phyloP scores from a whole-genome alignment of 2,113 vertebrate species.

The Eonycteris spelaea region DNA sequence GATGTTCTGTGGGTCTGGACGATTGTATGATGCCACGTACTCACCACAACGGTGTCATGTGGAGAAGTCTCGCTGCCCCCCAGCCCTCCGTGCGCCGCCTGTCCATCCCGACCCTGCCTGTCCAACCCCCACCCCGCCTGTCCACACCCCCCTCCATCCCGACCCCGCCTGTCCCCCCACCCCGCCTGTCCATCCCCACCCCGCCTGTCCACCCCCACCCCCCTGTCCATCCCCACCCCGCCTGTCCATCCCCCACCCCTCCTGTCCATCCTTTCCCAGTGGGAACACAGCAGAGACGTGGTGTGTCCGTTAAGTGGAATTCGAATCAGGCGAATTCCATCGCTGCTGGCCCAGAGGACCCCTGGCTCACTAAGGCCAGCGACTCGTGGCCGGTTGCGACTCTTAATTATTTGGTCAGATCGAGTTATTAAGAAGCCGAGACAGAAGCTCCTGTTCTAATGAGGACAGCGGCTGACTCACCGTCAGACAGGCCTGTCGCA shows the following conservation, averaged over 20 bases:
- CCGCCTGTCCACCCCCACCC: too few relatives aligned
- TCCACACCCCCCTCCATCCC: fast-evolving
- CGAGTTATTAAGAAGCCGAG: background rate
- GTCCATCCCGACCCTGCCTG: too few relatives aligned
- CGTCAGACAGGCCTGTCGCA: fast-evolving
- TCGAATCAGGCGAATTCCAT: too few relatives aligned
- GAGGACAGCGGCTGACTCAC: fast-evolving
- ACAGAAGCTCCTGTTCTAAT: fast-evolving
- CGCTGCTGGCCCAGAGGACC: background rate
- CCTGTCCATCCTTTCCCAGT: too few relatives aligned
- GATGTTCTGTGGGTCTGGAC: fast-evolving
- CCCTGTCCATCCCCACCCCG: too few relatives aligned
- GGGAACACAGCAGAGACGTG: too few relatives aligned
- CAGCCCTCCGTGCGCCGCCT: fast-evolving
- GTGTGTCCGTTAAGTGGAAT: too few relatives aligned
- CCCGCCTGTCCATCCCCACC: fast-evolving
- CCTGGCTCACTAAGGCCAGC: background rate
- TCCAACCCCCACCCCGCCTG: too few relatives aligned
- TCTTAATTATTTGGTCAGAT: background rate
- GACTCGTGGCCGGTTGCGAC: background rate
- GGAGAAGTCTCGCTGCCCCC: fast-evolving
- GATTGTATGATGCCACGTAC: fast-evolving
- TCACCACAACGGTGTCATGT: fast-evolving
- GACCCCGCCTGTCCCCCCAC: too few relatives aligned
- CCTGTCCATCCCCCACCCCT: too few relatives aligned